A percentile compares a stretch with the other conserved stretches of the same genome.
These are phyloP conservation scores for Myoxocephalus aenaeus DNA, from an alignment of 2,797 vertebrate species.

Conservation along the genomic window DNA sequence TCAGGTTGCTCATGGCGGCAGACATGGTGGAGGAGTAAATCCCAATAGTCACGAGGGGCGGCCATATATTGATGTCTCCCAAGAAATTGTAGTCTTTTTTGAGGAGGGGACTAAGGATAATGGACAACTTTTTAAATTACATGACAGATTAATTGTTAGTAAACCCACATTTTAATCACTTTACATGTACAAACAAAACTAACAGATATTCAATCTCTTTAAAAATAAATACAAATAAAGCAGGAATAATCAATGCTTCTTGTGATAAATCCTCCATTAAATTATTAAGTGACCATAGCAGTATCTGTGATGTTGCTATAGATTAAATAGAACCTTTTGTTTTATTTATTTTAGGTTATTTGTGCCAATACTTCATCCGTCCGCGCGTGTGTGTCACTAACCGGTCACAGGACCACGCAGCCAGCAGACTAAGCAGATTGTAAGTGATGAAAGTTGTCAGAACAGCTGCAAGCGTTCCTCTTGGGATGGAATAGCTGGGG, in stretches of 20 bases:
- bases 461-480: conserved; percentile 85
- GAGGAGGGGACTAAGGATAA: conserved; percentile 75
- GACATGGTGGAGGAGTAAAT: conserved; percentile 87
- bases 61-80: conserved; percentile 84
- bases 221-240: too few species aligned
- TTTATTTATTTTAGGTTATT: neutral
- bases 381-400: conserved; percentile 46
- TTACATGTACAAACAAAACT: conserved; percentile 2
- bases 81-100: conserved; percentile 88
- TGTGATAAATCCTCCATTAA: neutral
- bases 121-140: neutral
- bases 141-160: neutral
- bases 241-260: neutral
- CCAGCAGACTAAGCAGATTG: conserved; percentile 83
- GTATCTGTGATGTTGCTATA: neutral
- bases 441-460: conserved; percentile 86
- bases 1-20: conserved; percentile 89
- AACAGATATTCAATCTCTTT: neutral
- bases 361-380: neutral
- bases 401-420: conserved; percentile 86
- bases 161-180: neutral
- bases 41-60: conserved; percentile 85
- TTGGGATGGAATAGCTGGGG: conserved; percentile 87
- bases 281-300: neutral
- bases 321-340: neutral